Evolutionary conservation across 1,140 invertebrate genomes (phyloP).

Genomic region (Panulirus ornatus): DNA sequence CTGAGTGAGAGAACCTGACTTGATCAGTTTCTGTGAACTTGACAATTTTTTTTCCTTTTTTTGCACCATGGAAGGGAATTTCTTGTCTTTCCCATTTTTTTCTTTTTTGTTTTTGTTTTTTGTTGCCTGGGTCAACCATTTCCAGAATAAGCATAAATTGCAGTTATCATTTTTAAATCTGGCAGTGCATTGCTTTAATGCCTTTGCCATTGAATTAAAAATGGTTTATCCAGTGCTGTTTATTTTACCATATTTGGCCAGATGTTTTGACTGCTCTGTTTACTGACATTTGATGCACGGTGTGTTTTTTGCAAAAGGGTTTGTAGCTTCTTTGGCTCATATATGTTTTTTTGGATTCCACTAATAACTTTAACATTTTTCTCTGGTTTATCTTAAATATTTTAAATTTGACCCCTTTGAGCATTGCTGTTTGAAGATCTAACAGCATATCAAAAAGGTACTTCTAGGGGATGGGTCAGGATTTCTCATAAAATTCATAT

Average conservation of each 20-base stretch:
- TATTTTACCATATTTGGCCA: conserved; percentile 71
- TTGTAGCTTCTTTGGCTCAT: conserved; percentile 76
- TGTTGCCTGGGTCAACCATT: conserved; percentile 71
- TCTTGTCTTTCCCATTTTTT: conserved; percentile 65
- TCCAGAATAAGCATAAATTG: conserved; percentile 25
- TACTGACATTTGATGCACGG: conserved; percentile 76
- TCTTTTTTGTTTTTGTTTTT: too few relatives aligned
- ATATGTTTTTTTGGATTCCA: conserved; percentile 74
- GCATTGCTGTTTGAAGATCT: conserved; percentile 62
- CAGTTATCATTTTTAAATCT: conserved; percentile 1
- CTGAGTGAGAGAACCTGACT: conserved; percentile 64
- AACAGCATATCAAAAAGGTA: conserved; percentile 64
- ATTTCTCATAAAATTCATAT: conserved; percentile 70
- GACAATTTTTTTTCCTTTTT: conserved; percentile 62
- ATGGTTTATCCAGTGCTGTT: conserved; percentile 66
- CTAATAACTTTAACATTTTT: conserved; percentile 72
- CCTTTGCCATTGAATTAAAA: conserved; percentile 22
- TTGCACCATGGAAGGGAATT: conserved; percentile 75
- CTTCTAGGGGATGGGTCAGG: conserved; percentile 70
- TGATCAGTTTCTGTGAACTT: conserved; percentile 72
- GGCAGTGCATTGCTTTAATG: conserved; percentile 38
- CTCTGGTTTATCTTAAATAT: conserved; percentile 57
- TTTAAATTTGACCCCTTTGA: conserved; percentile 63
- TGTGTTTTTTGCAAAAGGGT: conserved; percentile 75
- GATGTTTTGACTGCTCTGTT: conserved; percentile 72